A percentile compares a stretch with the other conserved stretches of the same genome.
Conservation (phyloP, 2,888 invertebrate species). For the Ariolimax columbianus region DNA sequence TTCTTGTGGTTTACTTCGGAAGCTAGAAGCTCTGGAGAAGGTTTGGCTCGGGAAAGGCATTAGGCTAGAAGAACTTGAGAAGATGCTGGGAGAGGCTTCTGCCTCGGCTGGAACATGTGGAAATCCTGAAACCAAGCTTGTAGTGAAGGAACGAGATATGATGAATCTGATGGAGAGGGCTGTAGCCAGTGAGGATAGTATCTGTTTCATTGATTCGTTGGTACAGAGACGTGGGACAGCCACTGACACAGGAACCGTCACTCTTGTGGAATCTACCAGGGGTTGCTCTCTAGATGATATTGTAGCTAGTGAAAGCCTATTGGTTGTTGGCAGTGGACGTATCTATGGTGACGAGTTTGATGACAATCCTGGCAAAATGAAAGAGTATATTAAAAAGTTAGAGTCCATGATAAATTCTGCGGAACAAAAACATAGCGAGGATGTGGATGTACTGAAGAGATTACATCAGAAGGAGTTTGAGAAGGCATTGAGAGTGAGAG, state of each 20-base stretch:
- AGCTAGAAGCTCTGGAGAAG: background rate
- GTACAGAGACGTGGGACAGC: background rate
- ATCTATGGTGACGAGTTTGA: background rate
- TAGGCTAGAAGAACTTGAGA: slow-evolving; percentile 21
- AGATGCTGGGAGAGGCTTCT: slow-evolving; percentile 47
- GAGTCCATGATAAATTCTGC: background rate
- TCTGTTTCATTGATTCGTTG: too few species aligned
- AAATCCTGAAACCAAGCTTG: background rate
- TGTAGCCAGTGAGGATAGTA: background rate
- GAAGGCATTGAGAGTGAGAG: background rate
- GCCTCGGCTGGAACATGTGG: slow-evolving; percentile 33
- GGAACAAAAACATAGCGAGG: background rate
- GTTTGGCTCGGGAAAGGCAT: background rate
- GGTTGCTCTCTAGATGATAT: too few species aligned
- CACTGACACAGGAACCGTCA: background rate
- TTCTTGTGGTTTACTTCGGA: background rate
- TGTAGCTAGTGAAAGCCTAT: too few species aligned
- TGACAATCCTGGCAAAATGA: slow-evolving; percentile 4
- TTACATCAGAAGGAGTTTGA: slow-evolving; percentile 45
- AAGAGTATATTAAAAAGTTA: background rate
- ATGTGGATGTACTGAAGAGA: slow-evolving; percentile 3
- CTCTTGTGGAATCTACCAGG: background rate
- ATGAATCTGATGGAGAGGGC: too few species aligned
- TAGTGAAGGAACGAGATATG: background rate
- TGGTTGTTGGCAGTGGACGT: background rate